Percentiles rank a stretch among this genome's conserved stretches.
phyloP scores from a whole-genome alignment of 1,140 invertebrate species.

The Hetaerina americana region DNA sequence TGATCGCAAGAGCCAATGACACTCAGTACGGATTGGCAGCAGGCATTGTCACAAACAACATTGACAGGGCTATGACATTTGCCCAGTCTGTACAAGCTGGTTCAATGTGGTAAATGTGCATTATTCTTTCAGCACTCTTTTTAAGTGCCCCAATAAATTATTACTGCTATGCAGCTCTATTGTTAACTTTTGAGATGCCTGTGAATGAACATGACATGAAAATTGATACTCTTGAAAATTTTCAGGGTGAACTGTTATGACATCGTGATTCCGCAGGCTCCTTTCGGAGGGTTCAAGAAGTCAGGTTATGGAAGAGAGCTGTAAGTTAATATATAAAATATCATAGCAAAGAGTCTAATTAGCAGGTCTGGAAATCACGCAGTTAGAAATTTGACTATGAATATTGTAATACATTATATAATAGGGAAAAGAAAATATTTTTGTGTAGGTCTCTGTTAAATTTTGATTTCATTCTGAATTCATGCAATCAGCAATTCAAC shows the following conservation, averaged over 20 bases:
- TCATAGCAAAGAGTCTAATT: background rate
- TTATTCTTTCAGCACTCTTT: background rate
- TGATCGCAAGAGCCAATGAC: constrained; percentile 76
- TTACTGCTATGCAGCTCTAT: too few relatives aligned
- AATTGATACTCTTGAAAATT: too few relatives aligned
- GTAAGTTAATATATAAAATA: constrained; percentile 35
- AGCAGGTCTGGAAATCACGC: too few relatives aligned
- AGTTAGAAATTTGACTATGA: too few relatives aligned
- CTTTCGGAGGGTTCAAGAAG: constrained; percentile 80
- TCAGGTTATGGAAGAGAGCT: constrained; percentile 73
- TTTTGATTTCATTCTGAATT: too few relatives aligned
- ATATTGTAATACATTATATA: too few relatives aligned
- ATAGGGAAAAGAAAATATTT: too few relatives aligned
- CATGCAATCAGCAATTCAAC: too few relatives aligned
- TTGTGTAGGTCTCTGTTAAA: too few relatives aligned
- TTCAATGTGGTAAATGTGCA: constrained; percentile 60
- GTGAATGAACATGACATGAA: too few relatives aligned
- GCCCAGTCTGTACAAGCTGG: constrained; percentile 69
- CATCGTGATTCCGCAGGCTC: constrained; percentile 54
- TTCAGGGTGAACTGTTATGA: constrained; percentile 73
- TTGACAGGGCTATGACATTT: constrained; percentile 66
- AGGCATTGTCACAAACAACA: constrained; percentile 73
- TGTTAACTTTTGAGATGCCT: too few relatives aligned
- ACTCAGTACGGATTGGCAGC: constrained; percentile 81
- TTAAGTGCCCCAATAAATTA: too few relatives aligned